Percentiles rank a stretch among this genome's conserved stretches.
Evolutionary conservation across 1,140 invertebrate genomes (phyloP).

Genomic region (Saccostrea cuccullata): DNA sequence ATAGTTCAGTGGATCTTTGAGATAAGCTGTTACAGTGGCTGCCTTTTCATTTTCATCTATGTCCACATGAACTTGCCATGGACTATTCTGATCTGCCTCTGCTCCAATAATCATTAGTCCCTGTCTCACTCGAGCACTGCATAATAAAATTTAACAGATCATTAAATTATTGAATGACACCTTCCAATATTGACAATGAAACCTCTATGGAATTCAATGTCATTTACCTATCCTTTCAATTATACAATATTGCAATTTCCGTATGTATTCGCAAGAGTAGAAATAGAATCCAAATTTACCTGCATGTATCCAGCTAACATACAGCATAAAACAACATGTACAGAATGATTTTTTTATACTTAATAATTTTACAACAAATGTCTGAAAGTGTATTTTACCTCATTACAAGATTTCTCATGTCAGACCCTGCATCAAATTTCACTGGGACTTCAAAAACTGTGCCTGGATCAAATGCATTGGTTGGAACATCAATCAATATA

Average conservation of each 20-base stretch:
- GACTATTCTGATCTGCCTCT: slow-evolving; percentile 83
- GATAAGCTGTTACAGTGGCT: slow-evolving; percentile 90
- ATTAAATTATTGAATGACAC: neutral
- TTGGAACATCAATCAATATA: slow-evolving; percentile 66
- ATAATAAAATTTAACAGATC: neutral
- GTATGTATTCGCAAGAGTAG: no score
- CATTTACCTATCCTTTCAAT: no score
- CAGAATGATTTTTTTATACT: no score
- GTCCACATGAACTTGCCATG: slow-evolving; percentile 92
- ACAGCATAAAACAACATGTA: no score
- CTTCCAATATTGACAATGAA: neutral
- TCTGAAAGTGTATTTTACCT: slow-evolving; percentile 81
- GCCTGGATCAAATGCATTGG: slow-evolving; percentile 57
- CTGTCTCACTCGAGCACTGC: slow-evolving; percentile 90
- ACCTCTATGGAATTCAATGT: no score
- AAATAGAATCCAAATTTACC: no score
- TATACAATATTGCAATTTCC: no score
- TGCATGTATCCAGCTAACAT: no score
- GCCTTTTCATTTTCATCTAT: slow-evolving; percentile 89
- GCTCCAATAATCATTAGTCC: slow-evolving; percentile 90
- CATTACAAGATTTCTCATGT: slow-evolving; percentile 86
- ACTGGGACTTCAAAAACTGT: slow-evolving; percentile 69
- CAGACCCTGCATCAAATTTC: slow-evolving; percentile 64
- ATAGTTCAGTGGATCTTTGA: slow-evolving; percentile 59
- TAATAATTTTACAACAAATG: no score